phyloP scores from a whole-genome alignment of 2,113 vertebrate genomes.

The Crocuta crocuta region DNA sequence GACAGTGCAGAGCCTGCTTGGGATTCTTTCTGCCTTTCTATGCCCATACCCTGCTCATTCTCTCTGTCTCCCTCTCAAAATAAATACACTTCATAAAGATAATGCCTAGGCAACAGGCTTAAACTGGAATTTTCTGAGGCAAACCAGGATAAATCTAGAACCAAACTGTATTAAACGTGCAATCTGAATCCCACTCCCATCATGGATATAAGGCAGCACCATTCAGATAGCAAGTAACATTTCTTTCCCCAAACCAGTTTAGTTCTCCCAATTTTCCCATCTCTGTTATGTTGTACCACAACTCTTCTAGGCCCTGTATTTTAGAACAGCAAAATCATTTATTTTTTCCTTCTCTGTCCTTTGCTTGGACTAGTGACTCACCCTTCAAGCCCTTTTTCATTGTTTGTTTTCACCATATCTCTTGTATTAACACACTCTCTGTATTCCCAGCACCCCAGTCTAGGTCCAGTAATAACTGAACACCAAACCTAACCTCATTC shows the following conservation, averaged over 20 bases:
- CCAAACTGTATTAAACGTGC: not conserved
- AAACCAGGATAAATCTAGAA: not conserved
- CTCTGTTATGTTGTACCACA: not conserved
- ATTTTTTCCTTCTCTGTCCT: not conserved
- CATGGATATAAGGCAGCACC: too few relatives aligned
- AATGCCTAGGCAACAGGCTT: not conserved
- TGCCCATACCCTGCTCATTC: too few relatives aligned
- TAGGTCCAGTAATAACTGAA: not conserved
- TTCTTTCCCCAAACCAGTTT: not conserved
- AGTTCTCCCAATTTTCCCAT: not conserved
- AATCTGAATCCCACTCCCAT: rapidly evolving
- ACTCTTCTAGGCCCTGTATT: not conserved
- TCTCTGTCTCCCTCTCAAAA: too few relatives aligned
- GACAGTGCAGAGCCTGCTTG: too few relatives aligned
- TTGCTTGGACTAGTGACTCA: not conserved
- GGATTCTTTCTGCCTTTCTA: too few relatives aligned
- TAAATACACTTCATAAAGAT: not conserved
- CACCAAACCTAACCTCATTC: not conserved
- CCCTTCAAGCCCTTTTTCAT: not conserved
- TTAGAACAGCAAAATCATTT: not conserved
- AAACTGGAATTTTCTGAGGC: not conserved
- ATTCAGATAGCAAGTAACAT: not conserved
- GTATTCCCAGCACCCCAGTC: not conserved
- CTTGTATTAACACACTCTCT: not conserved
- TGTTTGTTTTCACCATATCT: not conserved